A percentile compares a stretch with the other conserved stretches of the same genome.
Evolutionary conservation across 2,888 invertebrate species (phyloP).

Genomic region (Calameuta idolon): DNA sequence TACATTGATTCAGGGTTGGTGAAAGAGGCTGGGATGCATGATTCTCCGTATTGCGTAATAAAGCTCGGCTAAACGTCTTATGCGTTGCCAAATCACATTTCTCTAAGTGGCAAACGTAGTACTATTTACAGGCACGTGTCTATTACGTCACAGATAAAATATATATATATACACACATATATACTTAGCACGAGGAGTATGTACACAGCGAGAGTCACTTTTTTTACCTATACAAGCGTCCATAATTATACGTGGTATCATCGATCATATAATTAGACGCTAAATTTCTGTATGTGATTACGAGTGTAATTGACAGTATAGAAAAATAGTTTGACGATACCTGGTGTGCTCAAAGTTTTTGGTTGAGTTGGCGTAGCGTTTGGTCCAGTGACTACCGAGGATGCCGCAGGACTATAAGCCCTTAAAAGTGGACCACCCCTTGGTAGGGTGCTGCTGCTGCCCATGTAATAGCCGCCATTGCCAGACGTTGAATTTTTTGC

Average conservation of each 20-base stretch:
- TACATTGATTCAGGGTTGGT: not conserved
- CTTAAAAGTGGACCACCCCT: slow-evolving; percentile 75
- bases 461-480: slow-evolving; percentile 74
- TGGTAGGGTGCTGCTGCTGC: slow-evolving; percentile 76
- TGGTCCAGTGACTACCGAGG: slow-evolving; percentile 54
- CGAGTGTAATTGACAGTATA: not conserved
- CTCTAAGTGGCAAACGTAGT: not conserved
- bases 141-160: not conserved
- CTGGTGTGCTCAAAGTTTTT: slow-evolving; percentile 57
- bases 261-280: not conserved
- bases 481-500: slow-evolving; percentile 72
- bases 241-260: not conserved
- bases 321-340: slow-evolving; percentile 35
- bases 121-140: not conserved
- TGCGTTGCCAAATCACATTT: too few relatives aligned
- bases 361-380: slow-evolving; percentile 54
- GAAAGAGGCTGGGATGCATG: not conserved
- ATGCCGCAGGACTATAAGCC: slow-evolving; percentile 76
- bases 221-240: not conserved
- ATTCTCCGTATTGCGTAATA: not conserved
- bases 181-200: not conserved
- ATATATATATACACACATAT: not conserved
- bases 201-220: not conserved
- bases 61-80: not conserved
- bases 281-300: not conserved